These are phyloP conservation scores for Lamproptera curius DNA, from an alignment of 2,888 invertebrate genomes.

Conservation along the genomic window DNA sequence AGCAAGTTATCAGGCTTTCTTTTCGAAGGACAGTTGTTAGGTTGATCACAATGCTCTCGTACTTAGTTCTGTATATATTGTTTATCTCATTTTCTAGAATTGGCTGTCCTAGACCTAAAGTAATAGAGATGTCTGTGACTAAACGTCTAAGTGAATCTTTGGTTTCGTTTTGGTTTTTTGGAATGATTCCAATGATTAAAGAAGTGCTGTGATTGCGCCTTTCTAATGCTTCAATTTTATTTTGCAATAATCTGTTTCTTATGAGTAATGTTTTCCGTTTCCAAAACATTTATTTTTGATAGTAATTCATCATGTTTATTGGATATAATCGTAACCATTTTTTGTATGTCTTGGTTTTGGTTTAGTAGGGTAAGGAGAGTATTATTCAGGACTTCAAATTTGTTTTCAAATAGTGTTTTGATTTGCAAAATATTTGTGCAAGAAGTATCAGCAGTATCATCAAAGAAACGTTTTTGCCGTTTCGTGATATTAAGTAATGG, in stretches of 20 bases:
- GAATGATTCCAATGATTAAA: neutral
- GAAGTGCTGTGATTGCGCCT: neutral
- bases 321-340: neutral
- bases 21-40: constrained; percentile 1
- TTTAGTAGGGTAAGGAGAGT: neutral
- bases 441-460: neutral
- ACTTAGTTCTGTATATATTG: constrained; percentile 20
- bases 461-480: neutral
- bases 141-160: neutral
- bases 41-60: neutral
- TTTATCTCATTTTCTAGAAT: constrained; percentile 20
- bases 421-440: neutral
- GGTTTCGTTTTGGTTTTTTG: neutral
- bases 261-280: neutral
- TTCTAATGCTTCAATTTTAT: neutral
- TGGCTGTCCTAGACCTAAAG: constrained; percentile 8
- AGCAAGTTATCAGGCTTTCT: neutral
- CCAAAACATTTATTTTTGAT: neutral
- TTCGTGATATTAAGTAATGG: neutral
- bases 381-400: neutral
- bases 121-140: neutral
- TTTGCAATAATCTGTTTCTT: neutral
- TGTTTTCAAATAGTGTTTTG: neutral
- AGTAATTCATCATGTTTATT: neutral
- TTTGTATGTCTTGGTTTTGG: no score